Base-by-base conservation (phyloP, 2,888 invertebrate genomes). In the Pasiphila rectangulata region DNA sequence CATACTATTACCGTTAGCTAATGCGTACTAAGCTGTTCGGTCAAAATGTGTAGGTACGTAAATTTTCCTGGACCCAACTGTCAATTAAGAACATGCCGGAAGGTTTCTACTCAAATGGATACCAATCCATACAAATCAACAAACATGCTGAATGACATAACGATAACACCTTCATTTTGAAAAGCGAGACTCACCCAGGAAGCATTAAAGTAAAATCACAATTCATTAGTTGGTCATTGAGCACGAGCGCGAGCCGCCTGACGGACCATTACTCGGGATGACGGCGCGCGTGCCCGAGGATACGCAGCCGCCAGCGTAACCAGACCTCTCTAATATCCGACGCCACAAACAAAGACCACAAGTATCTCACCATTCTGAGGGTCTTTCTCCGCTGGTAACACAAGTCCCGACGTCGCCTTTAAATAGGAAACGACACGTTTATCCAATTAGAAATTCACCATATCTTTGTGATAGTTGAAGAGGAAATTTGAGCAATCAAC, bases 361-460 rank as follows among this genome's bases (percentile, higher is more conserved):
- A 57, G 59, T 46, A 50, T 57, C 50, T 54, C 51, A 61, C 65
- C 64, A 65, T 67, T 63, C 60, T 59, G 60, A 64, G 66, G 85
- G 59, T 83, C 87, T 72, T 61, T 46, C 58, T 69, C 62, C 66
- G 75, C 64, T 83, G 84, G 87, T 74, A 76, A 74, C 70, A 72
- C 73, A 72, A 76, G 72, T 74, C 74, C 69, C 75, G 83, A 78
- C 79, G 84, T 80, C 84, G 85, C 79, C 83, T 86, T 83, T 88
- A 88, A 88, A 87, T 87, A 88, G 88, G 88, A 88, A 88, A 84
- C 85, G 86, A 88, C 88, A 87, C 86, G 87, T 86, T 88, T 88
- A 88, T 88, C 86, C 88, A 88, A 88, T 88, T 87, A 87, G 88
- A 88, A 88, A 88, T 88, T 88, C 88, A 88, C 88, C 88, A 87